Base-by-base conservation (phyloP, 1,140 invertebrate species). In the Leptopilina boulardi region DNA sequence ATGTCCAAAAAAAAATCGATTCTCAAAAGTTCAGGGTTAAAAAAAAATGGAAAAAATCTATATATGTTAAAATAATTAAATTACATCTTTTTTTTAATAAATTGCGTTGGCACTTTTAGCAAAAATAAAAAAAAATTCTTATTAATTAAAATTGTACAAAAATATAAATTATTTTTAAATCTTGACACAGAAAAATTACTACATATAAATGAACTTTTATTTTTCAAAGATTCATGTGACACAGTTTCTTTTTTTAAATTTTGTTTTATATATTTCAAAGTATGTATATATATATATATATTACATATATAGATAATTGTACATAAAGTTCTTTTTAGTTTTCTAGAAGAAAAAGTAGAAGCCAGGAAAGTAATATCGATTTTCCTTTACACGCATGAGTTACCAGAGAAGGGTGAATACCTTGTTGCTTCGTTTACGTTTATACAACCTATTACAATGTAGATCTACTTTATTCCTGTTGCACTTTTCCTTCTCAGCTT, bases 361-460 rank as follows among this genome's bases (percentile, higher is more conserved):
- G 23, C 23, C 56, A 66, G 59, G 23, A 66, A 66, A 66, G 23
- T 66, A 30, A 30, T 66, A 66, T 66, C 26, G 59, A 66, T 66
- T 66, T 30, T 66, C 13, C 59, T 66, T 66, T 66, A 66, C 59
- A 66, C 59, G 59, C 59, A 66, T 66, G 59, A 66, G 59, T 30
- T 30, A 34, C 59, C 23, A 66, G 59, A 66, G 59, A 30, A 66
- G 59, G 26, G 59, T 66, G 59, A 66, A 30, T 66, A 66, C 59
- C 59, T 66, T 66, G 59, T 34, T 66, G 59, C 59, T 66, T 66
- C 59, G 59, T 66, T 66, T 66, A 66, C 59, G 59, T 66, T 66
- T 66, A 66, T 23, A 66, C 59, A 66, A 66, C 23, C 59, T 66
- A 66, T 66, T 66, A 66, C 59, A 66, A 66, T 66, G 26, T 66